Conservation (phyloP, 2,113 vertebrate species). For the Syngnathoides biaculeatus region DNA sequence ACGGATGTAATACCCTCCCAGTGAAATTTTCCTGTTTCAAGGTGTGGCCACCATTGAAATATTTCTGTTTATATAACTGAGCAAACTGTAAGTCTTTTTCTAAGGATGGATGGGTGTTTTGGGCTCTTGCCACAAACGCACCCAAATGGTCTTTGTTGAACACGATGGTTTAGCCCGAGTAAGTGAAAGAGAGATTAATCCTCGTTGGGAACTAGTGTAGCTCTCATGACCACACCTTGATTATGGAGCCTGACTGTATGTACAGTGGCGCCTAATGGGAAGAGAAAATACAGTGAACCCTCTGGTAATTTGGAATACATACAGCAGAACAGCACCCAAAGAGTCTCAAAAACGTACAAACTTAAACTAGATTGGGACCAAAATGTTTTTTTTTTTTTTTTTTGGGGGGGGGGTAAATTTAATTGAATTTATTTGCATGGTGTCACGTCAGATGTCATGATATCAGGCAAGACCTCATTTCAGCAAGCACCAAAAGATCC, state of each 20-base stretch:
- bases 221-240: conserved; percentile 23
- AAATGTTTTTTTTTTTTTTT: too few relatives aligned
- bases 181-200: conserved; percentile 3
- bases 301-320: too few relatives aligned
- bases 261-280: not conserved
- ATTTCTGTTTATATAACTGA: conserved; percentile 10
- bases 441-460: too few relatives aligned
- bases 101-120: conserved; percentile 12
- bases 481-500: too few relatives aligned
- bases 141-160: conserved; percentile 30
- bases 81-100: conserved; percentile 22
- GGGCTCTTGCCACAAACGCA: conserved; percentile 20
- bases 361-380: too few relatives aligned
- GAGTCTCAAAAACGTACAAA: too few relatives aligned
- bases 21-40: conserved; percentile 7
- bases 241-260: not conserved
- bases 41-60: conserved; percentile 33
- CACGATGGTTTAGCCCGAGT: not conserved
- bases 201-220: not conserved
- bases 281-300: not conserved
- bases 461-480: too few relatives aligned
- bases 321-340: too few relatives aligned
- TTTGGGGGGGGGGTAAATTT: too few relatives aligned
- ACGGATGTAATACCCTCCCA: not conserved
- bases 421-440: too few relatives aligned